phyloP scores from a whole-genome alignment of 2,113 vertebrate species.

The Hippocampus mohnikei region DNA sequence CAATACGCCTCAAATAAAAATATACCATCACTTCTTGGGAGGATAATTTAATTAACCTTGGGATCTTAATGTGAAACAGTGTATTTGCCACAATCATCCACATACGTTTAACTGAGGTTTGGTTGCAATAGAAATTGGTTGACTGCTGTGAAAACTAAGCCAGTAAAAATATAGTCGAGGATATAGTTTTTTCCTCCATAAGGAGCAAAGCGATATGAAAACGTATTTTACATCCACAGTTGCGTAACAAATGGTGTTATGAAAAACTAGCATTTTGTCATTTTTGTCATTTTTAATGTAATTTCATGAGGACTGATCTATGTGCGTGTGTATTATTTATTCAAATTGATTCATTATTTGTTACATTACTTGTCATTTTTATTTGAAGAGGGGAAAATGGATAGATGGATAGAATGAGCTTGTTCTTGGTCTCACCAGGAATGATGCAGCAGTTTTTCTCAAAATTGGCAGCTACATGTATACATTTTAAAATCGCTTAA shows the following conservation, averaged over 20 bases:
- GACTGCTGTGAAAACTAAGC: not conserved
- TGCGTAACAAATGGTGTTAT: not conserved
- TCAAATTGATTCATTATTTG: not conserved
- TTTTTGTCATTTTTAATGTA: not conserved
- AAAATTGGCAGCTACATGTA: no score
- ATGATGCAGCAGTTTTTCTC: no score
- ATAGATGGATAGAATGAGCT: no score
- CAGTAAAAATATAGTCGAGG: not conserved
- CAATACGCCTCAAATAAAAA: slow-evolving; percentile 17
- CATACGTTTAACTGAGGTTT: not conserved
- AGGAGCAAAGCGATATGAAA: not conserved
- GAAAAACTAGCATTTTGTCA: not conserved
- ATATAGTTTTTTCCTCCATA: not conserved
- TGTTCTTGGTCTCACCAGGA: no score
- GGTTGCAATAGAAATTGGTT: not conserved
- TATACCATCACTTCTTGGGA: not conserved
- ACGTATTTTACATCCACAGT: not conserved
- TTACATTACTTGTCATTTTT: no score
- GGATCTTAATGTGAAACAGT: slow-evolving; percentile 1
- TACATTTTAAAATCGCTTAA: no score
- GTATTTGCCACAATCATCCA: not conserved
- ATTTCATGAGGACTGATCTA: not conserved
- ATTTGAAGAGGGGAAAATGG: no score
- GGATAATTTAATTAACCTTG: not conserved
- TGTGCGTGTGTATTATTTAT: not conserved